Base-by-base conservation (phyloP, 2,797 vertebrate genomes). In the Dicrostonyx torquatus region DNA sequence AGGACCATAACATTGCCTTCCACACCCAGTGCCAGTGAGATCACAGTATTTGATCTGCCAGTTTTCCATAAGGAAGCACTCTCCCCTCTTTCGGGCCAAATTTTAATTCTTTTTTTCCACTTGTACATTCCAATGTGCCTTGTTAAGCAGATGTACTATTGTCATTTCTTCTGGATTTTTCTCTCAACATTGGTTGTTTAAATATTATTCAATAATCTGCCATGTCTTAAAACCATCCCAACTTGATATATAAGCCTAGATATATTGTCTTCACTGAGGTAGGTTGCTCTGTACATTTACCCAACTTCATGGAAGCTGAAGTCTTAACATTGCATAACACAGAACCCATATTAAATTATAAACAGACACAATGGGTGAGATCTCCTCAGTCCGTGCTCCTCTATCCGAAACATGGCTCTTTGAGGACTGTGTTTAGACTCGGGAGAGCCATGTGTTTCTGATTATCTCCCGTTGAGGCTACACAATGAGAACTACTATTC, bases 381-480 rank as follows among this genome's bases (percentile, higher is more conserved):
- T 86, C 78, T 93, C 77, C 45, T 90, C 86, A 93, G 60, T 45
- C 40, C 80, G 24, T 86, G 31, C 66, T 94, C 62, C 55, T 77
- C 92, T 93, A 82, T 72, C 95, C 89, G 68, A 93, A 95, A 77
- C 37, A 66, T 84, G 78, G 77, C 87, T 94, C 18, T 95, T 92
- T 94, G 84, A 72, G 75, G 87, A 91, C 70, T 78, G 75, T 34
- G 62, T 94, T 86, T 83, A 72, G 78, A 82, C 87, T 95, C 43
- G 24, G 68, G 20, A 55, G 50, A 75, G 77, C 87, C 97, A 95
- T 96, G 87, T 97, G 96, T 96, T 97, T 96, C 89, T 95, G 84
- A 96, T 97, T 97, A 96, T 82, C 89, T 88, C 62, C 88, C 91
- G 50, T 79, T 90, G 95, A 66, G 88, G 10, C 75, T 95, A 34